Percentiles rank a stretch among this genome's conserved stretches.
phyloP scores from a whole-genome alignment of 2,113 vertebrate genomes.

The Tragulus kanchil region DNA sequence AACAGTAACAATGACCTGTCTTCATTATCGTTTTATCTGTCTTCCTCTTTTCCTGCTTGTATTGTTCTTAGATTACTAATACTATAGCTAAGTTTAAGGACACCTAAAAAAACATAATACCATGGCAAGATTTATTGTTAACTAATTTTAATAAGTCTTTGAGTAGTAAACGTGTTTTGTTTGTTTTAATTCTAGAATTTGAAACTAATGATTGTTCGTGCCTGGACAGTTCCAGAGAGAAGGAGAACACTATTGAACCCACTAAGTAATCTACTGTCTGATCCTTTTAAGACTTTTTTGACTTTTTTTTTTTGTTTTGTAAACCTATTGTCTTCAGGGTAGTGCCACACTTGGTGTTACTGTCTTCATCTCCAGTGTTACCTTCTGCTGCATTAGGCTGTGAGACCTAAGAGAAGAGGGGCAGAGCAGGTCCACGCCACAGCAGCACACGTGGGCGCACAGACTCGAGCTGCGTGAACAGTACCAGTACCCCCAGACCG shows the following conservation, averaged over 20 bases:
- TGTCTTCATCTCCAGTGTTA: constrained; percentile 90
- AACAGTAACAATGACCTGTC: background rate
- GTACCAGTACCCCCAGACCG: constrained; percentile 87
- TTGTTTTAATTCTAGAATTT: constrained; percentile 69
- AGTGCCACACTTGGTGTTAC: constrained; percentile 94
- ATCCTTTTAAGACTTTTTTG: background rate
- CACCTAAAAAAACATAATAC: background rate
- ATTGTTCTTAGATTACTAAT: background rate
- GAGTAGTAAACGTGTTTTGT: background rate
- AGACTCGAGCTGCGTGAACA: constrained; percentile 90
- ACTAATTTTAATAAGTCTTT: constrained; percentile 8
- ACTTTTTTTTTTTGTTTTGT: too few species aligned
- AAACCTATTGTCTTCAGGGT: constrained; percentile 97
- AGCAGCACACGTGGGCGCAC: constrained; percentile 92
- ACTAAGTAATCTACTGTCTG: constrained; percentile 61
- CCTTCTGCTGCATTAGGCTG: constrained; percentile 95
- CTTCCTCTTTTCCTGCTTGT: background rate
- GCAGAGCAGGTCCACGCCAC: constrained; percentile 92
- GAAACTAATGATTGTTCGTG: background rate
- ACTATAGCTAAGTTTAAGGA: background rate
- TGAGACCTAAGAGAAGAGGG: constrained; percentile 94
- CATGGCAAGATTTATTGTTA: background rate
- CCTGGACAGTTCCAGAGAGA: background rate
- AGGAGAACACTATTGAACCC: background rate
- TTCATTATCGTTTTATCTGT: background rate